These are phyloP conservation scores for Actenoides lindsayi DNA, from an alignment of 2,113 vertebrate species.

Conservation along the genomic window DNA sequence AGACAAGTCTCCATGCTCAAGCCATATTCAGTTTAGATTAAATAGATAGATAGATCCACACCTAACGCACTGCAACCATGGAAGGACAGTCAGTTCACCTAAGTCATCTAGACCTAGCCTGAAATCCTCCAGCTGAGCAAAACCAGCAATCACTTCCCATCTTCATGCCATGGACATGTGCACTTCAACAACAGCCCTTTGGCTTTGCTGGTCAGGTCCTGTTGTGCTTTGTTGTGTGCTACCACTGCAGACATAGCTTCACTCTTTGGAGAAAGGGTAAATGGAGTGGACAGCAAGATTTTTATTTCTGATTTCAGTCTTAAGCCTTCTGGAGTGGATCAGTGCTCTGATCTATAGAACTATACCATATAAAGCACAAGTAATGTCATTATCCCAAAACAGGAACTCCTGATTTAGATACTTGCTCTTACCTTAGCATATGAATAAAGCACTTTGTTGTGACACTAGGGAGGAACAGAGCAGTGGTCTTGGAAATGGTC, in stretches of 20 bases:
- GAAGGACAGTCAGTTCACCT: background rate
- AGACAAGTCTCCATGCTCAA: background rate
- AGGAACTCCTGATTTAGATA: background rate
- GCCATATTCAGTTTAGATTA: background rate
- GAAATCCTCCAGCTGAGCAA: background rate
- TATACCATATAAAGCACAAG: background rate
- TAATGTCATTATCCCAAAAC: background rate
- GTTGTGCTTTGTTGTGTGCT: too few species aligned
- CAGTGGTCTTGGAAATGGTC: background rate
- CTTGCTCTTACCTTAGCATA: background rate
- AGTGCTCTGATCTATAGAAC: background rate
- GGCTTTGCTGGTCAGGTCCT: background rate
- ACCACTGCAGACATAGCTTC: background rate
- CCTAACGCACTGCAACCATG: accelerated
- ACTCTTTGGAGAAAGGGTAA: background rate
- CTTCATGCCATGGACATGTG: accelerated
- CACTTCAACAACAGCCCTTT: background rate
- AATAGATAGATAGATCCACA: background rate
- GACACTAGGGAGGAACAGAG: background rate
- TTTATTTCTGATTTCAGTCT: background rate
- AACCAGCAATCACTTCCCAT: background rate
- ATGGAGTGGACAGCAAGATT: background rate
- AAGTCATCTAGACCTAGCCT: background rate
- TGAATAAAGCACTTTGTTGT: background rate
- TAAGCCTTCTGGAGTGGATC: background rate